A percentile compares a stretch with the other conserved stretches of the same genome.
Conservation (phyloP, 2,113 vertebrate genomes). For the Toxostoma redivivum region DNA sequence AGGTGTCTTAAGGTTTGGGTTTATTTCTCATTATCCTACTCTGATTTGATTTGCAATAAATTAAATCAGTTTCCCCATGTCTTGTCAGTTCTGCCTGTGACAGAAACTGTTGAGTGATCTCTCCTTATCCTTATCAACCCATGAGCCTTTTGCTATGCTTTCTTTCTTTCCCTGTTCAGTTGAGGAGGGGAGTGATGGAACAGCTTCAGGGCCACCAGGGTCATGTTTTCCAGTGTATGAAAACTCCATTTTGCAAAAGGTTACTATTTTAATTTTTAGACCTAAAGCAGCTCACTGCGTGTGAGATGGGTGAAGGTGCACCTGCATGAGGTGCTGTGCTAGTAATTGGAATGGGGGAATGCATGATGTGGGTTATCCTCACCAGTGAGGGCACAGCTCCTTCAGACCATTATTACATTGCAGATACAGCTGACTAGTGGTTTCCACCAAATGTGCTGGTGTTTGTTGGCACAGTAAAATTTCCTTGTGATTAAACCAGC, state of each 20-base stretch:
- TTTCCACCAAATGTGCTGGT: neutral
- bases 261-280: neutral
- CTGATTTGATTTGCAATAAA: neutral
- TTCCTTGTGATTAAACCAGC: neutral
- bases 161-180: neutral
- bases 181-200: neutral
- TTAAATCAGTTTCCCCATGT: neutral
- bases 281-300: rapidly evolving
- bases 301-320: neutral
- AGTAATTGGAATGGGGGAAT: neutral
- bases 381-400: neutral
- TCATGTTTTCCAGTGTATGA: rapidly evolving
- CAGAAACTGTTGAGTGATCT: neutral
- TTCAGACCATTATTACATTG: neutral
- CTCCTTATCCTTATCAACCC: neutral
- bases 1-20: neutral
- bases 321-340: neutral
- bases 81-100: neutral
- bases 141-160: neutral
- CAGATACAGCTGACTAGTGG: neutral
- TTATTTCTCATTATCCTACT: neutral
- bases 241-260: neutral
- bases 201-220: neutral
- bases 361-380: rapidly evolving
- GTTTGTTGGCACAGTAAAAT: neutral